Percentiles rank a stretch among this genome's conserved stretches.
These are phyloP conservation scores for Rhagium mordax DNA, from an alignment of 2,888 invertebrate genomes.

Conservation along the genomic window DNA sequence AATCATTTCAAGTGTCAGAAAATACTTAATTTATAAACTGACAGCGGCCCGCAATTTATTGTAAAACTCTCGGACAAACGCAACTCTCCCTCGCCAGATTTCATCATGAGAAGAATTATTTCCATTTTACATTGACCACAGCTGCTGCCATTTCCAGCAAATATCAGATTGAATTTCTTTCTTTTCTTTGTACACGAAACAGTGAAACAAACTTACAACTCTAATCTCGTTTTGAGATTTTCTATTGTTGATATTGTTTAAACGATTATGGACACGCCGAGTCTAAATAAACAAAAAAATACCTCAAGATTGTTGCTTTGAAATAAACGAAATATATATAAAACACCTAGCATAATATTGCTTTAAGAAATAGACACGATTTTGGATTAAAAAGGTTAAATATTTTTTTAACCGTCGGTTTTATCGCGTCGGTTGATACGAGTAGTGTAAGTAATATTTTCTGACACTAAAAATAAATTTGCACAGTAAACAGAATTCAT, in stretches of 20 bases:
- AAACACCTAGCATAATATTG: no score
- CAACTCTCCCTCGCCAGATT: slow-evolving; percentile 22
- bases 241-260: slow-evolving; percentile 52
- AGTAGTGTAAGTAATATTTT: no score
- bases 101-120: slow-evolving; percentile 58
- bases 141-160: slow-evolving; percentile 57
- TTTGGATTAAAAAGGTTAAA: no score
- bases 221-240: slow-evolving; percentile 52
- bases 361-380: no score
- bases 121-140: slow-evolving; percentile 62
- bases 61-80: neutral
- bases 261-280: slow-evolving; percentile 51
- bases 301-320: neutral
- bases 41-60: slow-evolving; percentile 2
- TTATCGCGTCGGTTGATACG: no score
- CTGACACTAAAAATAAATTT: no score
- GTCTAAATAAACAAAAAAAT: slow-evolving; percentile 15
- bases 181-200: slow-evolving; percentile 43
- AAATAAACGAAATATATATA: neutral
- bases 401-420: no score
- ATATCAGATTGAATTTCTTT: slow-evolving; percentile 58
- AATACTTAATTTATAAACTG: neutral
- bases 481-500: no score
- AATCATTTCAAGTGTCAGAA: neutral
- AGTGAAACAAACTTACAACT: slow-evolving; percentile 40